Base-by-base conservation (phyloP, 2,113 vertebrate genomes). In the Theristicus caerulescens region DNA sequence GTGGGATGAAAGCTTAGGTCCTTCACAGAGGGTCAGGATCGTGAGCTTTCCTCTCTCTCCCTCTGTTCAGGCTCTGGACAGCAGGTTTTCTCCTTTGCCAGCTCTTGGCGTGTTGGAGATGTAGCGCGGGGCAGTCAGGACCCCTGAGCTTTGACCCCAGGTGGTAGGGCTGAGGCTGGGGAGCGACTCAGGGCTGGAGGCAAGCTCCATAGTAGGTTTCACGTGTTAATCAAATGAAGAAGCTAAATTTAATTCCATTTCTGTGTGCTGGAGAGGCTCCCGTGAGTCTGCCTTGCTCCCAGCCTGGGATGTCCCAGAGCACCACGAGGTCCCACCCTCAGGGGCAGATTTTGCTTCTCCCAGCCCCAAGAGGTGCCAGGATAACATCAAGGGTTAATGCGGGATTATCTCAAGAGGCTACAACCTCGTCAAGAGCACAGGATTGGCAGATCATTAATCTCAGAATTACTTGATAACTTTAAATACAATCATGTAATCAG, bases 401-500 rank as follows among this genome's bases (percentile, higher is more conserved):
- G 64, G 32, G 44, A 55, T 82, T 67, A 69, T 38, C 44, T 81
- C 61, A 59, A 61, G 59, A 52, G 51, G 36, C 65, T 69, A 66
- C 55, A 88, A 7, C 44, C 70, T 90, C 7, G 1, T 91, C 49
- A 61, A 84, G 77, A 79, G 69, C 40, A n/a, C 54, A 26, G 61
- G 78, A 94, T 54, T 91, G 86, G 66, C 81, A 91, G 46, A 54
- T 47, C 74, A 77, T 96, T 95, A 94, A 93, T 96, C 78, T 73
- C 7, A 8, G 86, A 82, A 80, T 85, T 83, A 70, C 86, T 26
- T 72, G 81, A 58, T 89, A 91, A 79, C 81, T 94, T 93, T 47
- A 93, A 95, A 88, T 76, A 95, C 80, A 94, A 93, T 95, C 77
- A 82, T 46, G 83, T 40, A 78, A 94, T 93, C 94, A 96, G 83